phyloP scores from a whole-genome alignment of 2,113 vertebrate genomes.

The Podilymbus podiceps region DNA sequence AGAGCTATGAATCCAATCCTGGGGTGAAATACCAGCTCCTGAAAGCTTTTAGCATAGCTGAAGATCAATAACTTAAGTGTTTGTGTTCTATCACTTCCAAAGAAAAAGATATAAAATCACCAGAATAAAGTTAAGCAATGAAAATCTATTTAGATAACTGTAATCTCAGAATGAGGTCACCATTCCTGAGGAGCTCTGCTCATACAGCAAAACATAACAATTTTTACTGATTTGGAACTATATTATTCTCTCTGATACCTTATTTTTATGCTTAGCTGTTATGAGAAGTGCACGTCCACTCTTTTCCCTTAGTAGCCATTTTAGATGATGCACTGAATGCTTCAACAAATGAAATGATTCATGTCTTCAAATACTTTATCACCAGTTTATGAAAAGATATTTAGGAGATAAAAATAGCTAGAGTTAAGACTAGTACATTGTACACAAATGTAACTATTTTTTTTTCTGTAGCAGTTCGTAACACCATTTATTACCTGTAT shows the following conservation, averaged over 20 bases:
- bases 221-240: background rate
- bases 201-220: background rate
- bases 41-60: background rate
- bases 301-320: background rate
- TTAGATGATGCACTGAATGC: background rate
- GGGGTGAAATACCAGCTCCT: background rate
- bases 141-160: background rate
- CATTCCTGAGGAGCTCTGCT: background rate
- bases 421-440: background rate
- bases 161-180: background rate
- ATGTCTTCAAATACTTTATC: background rate
- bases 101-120: background rate
- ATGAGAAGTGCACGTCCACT: background rate
- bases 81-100: background rate
- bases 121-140: background rate
- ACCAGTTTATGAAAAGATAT: background rate
- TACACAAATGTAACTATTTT: background rate
- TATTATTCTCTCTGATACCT: background rate
- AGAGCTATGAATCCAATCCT: background rate
- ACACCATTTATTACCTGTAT: background rate
- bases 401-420: background rate
- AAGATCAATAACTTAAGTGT: background rate
- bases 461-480: background rate
- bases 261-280: background rate
- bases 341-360: background rate